phyloP scores from a whole-genome alignment of 2,888 invertebrate genomes.

The Zele albiditarsus region DNA sequence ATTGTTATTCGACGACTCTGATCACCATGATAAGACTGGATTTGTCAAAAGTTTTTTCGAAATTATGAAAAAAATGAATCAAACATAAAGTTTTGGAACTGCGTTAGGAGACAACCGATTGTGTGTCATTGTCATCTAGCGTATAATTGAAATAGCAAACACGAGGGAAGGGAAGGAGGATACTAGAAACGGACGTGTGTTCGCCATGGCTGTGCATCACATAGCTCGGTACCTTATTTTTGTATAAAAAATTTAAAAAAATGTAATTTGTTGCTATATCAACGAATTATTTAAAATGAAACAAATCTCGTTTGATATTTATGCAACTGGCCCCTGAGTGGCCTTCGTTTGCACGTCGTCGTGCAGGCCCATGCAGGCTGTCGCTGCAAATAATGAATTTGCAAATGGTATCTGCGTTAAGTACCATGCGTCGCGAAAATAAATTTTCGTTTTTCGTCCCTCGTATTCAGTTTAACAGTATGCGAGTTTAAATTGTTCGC shows the following conservation, averaged over 20 bases:
- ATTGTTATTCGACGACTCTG: background rate
- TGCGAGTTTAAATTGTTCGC: constrained; percentile 56
- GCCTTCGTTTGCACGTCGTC: constrained; percentile 60
- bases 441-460: constrained; percentile 41
- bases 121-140: background rate
- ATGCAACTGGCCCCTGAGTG: constrained; percentile 70
- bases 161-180: constrained; percentile 52
- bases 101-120: background rate
- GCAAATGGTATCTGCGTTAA: constrained; percentile 62
- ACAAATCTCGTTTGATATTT: constrained; percentile 69
- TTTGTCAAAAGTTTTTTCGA: constrained; percentile 38
- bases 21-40: constrained; percentile 43
- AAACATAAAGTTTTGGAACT: background rate
- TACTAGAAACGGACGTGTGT: constrained; percentile 63
- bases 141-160: constrained; percentile 17
- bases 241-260: constrained; percentile 62
- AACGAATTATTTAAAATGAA: constrained; percentile 60
- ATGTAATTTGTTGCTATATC: constrained; percentile 66
- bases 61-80: constrained; percentile 9
- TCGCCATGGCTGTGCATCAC: constrained; percentile 71
- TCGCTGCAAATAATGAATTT: constrained; percentile 56
- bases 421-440: constrained; percentile 14
- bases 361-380: constrained; percentile 55
- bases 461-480: constrained; percentile 55
- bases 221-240: constrained; percentile 72